A percentile compares a stretch with the other conserved stretches of the same genome.
Evolutionary conservation across 1,140 invertebrate genomes (phyloP).

Genomic region (Trichogramma pretiosum): DNA sequence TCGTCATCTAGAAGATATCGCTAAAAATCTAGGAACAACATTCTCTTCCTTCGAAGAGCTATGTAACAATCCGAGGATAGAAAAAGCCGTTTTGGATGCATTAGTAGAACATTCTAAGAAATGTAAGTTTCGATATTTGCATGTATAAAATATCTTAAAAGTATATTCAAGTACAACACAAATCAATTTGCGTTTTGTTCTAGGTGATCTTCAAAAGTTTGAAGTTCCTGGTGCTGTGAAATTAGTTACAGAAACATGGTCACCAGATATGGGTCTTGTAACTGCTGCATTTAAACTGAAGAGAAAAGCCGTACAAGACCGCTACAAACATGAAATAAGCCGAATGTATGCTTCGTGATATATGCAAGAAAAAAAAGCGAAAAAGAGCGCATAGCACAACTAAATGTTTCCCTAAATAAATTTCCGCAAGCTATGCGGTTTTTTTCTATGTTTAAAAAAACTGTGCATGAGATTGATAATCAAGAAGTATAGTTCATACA

Average conservation of each 20-base stretch:
- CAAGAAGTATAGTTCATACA: no score
- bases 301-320: constrained; percentile 88
- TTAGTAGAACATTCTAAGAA: constrained; percentile 73
- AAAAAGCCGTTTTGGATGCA: constrained; percentile 70
- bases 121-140: constrained; percentile 52
- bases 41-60: constrained; percentile 61
- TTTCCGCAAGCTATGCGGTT: background rate
- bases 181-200: constrained; percentile 21
- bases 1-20: constrained; percentile 59
- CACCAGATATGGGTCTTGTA: constrained; percentile 90
- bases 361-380: constrained; percentile 3
- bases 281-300: constrained; percentile 97
- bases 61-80: constrained; percentile 60
- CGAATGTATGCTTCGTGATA: constrained; percentile 85
- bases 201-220: constrained; percentile 76
- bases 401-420: no score
- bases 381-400: constrained; percentile 1
- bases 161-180: constrained; percentile 4
- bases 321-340: constrained; percentile 83
- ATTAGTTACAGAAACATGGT: constrained; percentile 85
- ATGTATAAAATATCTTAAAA: background rate
- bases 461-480: constrained; percentile 5
- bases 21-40: constrained; percentile 52
- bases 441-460: background rate
- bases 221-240: constrained; percentile 89